Conservation (phyloP, 2,888 invertebrate genomes). For the Agriopis marginaria region DNA sequence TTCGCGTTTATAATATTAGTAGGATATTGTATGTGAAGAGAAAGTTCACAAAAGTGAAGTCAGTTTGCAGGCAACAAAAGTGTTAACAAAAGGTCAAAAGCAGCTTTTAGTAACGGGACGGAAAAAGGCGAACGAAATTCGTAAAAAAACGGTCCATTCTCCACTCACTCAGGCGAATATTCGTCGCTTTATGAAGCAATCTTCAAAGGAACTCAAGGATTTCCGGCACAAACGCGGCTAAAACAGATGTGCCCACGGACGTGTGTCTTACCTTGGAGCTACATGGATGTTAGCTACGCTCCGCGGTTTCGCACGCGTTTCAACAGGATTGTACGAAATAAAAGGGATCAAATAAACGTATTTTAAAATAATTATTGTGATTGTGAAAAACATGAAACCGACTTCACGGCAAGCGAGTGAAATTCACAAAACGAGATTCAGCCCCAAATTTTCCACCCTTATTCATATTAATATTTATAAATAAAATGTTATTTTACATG, state of each 20-base stretch:
- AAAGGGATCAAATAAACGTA: background rate
- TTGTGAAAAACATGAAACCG: no score
- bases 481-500: no score
- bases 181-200: conserved; percentile 36
- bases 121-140: conserved; percentile 19
- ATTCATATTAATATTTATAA: no score
- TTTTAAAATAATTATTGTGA: no score
- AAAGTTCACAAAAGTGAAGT: background rate
- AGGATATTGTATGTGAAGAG: background rate
- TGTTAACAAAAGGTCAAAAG: conserved; percentile 22
- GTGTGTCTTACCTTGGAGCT: background rate
- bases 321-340: background rate
- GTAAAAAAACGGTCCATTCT: conserved; percentile 34
- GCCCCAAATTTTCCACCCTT: no score
- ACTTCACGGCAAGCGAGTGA: no score
- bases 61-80: background rate
- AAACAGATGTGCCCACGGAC: conserved; percentile 13
- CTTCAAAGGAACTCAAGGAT: conserved; percentile 36
- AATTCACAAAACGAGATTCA: no score
- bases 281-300: background rate
- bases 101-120: background rate
- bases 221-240: conserved; percentile 32
- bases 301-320: background rate
- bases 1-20: no score
- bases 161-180: conserved; percentile 27